phyloP scores from a whole-genome alignment of 2,888 invertebrate genomes.

The Pogonocherus hispidulus region DNA sequence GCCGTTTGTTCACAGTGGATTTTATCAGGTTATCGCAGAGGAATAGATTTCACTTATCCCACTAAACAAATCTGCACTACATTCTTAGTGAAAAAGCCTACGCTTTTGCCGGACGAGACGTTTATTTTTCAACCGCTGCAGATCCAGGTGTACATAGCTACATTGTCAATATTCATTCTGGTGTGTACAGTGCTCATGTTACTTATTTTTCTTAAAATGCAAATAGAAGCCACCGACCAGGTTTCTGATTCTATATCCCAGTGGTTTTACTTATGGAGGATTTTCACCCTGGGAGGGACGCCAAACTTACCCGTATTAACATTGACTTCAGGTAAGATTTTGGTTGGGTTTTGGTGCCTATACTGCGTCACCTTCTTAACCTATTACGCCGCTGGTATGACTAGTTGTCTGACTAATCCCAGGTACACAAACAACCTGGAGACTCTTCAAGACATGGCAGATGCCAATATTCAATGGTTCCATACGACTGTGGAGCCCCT shows the following conservation, averaged over 20 bases:
- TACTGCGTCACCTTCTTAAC: slow-evolving; percentile 42
- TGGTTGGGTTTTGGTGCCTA: slow-evolving; percentile 41
- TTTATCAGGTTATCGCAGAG: slow-evolving; percentile 3
- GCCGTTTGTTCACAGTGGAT: slow-evolving; percentile 56
- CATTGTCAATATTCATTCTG: slow-evolving; percentile 3
- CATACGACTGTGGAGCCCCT: too few species aligned
- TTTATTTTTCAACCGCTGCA: slow-evolving; percentile 56
- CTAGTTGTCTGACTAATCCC: slow-evolving; percentile 48
- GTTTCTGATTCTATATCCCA: too few species aligned
- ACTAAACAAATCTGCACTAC: slow-evolving; percentile 53
- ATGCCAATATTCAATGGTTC: slow-evolving; percentile 40
- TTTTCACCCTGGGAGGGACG: too few species aligned
- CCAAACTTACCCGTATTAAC: too few species aligned
- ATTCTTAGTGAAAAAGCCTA: slow-evolving; percentile 58
- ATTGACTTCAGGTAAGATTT: too few species aligned
- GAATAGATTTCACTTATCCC: slow-evolving; percentile 48
- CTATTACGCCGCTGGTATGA: slow-evolving; percentile 51
- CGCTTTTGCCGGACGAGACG: slow-evolving; percentile 49
- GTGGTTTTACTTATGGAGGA: too few species aligned
- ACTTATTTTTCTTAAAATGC: too few species aligned
- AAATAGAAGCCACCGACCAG: too few species aligned
- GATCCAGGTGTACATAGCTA: slow-evolving; percentile 7
- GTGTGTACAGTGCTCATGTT: slow-evolving; percentile 4
- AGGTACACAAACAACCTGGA: slow-evolving; percentile 44
- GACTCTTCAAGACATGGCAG: slow-evolving; percentile 49